Evolutionary conservation across 2,888 invertebrate species (phyloP).

Genomic region (Drosophila robusta): DNA sequence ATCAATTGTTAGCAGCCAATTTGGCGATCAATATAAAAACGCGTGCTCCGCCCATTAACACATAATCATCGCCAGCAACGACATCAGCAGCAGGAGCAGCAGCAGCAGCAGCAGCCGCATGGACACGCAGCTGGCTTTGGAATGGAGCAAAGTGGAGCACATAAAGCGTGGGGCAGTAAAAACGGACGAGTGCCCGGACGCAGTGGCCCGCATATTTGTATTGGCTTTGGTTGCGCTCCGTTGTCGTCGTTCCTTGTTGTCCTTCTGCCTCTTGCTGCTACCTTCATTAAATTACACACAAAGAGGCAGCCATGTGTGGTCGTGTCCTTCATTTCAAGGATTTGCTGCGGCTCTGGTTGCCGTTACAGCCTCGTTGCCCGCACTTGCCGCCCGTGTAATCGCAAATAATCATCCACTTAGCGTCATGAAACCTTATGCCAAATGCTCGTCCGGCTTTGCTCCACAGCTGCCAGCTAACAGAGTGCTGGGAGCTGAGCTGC

Average conservation of each 20-base stretch:
- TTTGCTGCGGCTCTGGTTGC: constrained; percentile 44
- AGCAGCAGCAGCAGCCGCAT: neutral
- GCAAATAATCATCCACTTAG: constrained; percentile 81
- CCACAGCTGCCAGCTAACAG: neutral
- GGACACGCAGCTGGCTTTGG: constrained; percentile 12
- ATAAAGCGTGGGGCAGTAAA: constrained; percentile 42
- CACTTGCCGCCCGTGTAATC: constrained; percentile 67
- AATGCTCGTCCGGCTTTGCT: constrained; percentile 40
- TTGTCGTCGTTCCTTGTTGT: constrained; percentile 8
- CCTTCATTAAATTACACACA: constrained; percentile 66
- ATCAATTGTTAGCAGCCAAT: constrained; percentile 78
- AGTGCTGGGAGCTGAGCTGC: constrained; percentile 5
- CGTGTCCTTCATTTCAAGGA: constrained; percentile 71
- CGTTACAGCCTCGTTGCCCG: constrained; percentile 18
- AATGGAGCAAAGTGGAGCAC: constrained; percentile 33
- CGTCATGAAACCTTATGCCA: constrained; percentile 76
- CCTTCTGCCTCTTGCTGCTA: constrained; percentile 15
- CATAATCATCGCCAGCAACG: constrained; percentile 60
- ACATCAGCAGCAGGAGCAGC: constrained; percentile 1
- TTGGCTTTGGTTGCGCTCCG: constrained; percentile 35
- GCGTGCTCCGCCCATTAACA: constrained; percentile 68
- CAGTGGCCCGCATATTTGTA: constrained; percentile 52
- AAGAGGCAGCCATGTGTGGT: constrained; percentile 48
- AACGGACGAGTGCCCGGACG: constrained; percentile 27
- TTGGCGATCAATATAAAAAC: constrained; percentile 71